Conservation (phyloP, 2,113 vertebrate species). For the Lycaon pictus region DNA sequence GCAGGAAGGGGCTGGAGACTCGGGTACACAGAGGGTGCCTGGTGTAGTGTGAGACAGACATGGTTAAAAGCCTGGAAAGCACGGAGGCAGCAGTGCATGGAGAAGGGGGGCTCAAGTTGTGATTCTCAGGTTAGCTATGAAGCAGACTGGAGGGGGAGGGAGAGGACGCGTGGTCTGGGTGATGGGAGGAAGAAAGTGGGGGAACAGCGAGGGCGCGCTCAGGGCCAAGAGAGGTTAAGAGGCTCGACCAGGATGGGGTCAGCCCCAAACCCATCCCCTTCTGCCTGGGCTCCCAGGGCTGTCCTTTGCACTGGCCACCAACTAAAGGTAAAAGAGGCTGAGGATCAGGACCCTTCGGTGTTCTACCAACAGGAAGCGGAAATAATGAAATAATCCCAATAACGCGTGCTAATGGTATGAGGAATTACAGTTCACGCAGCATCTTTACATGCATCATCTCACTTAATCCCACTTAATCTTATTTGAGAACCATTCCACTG, state of each 20-base stretch:
- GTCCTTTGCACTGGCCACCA: constrained; percentile 14
- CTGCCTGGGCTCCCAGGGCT: neutral
- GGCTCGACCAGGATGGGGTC: neutral
- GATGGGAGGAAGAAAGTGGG: neutral
- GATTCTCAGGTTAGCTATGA: neutral
- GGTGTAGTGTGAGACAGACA: neutral
- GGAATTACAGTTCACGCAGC: constrained; percentile 60
- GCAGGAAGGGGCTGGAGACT: neutral
- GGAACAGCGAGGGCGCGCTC: neutral
- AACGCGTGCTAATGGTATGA: neutral
- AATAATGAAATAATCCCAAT: constrained; percentile 38
- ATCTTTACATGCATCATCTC: constrained; percentile 49
- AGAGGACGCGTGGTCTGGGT: neutral
- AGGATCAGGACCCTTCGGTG: neutral
- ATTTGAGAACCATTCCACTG: constrained; percentile 12
- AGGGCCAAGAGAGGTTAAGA: neutral
- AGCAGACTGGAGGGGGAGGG: neutral
- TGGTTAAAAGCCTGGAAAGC: neutral
- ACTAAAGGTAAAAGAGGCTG: neutral
- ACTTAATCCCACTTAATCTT: constrained; percentile 66
- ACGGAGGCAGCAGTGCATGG: neutral
- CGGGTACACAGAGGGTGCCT: neutral
- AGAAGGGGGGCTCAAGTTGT: neutral
- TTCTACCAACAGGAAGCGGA: constrained; percentile 41
- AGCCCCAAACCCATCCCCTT: neutral